Percentiles rank a stretch among this genome's conserved stretches.
These are phyloP conservation scores for Rhinoraja longicauda DNA, from an alignment of 2,797 vertebrate species.

Conservation along the genomic window DNA sequence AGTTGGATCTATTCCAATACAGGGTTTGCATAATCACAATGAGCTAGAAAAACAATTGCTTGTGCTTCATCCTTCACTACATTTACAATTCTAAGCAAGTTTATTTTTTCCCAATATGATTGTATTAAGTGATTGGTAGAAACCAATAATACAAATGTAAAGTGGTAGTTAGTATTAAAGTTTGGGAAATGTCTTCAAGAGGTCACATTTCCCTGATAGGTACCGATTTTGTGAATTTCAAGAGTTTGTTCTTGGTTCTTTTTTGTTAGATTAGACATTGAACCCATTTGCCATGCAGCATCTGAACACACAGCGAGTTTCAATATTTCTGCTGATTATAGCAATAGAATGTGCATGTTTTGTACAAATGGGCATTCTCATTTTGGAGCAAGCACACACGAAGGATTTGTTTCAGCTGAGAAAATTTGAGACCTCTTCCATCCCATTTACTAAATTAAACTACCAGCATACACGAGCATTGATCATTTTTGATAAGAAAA, in stretches of 20 bases:
- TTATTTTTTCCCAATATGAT: not conserved
- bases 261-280: not conserved
- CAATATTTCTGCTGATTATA: not conserved
- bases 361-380: not conserved
- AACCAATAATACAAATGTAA: not conserved
- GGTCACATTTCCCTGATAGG: not conserved
- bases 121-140: not conserved
- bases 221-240: not conserved
- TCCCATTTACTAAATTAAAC: not conserved
- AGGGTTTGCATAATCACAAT: too few relatives aligned
- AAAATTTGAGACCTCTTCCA: not conserved
- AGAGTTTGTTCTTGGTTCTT: constrained; percentile 8
- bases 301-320: not conserved
- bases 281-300: not conserved
- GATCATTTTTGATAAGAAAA: constrained; percentile 4
- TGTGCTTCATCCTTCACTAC: not conserved
- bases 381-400: not conserved
- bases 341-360: not conserved
- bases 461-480: not conserved
- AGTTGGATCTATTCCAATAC: not conserved
- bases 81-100: not conserved
- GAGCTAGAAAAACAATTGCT: not conserved
- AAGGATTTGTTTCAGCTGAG: not conserved
- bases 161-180: not conserved
- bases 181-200: not conserved